Conservation (phyloP, 2,113 vertebrate genomes). For the Saccopteryx bilineata region DNA sequence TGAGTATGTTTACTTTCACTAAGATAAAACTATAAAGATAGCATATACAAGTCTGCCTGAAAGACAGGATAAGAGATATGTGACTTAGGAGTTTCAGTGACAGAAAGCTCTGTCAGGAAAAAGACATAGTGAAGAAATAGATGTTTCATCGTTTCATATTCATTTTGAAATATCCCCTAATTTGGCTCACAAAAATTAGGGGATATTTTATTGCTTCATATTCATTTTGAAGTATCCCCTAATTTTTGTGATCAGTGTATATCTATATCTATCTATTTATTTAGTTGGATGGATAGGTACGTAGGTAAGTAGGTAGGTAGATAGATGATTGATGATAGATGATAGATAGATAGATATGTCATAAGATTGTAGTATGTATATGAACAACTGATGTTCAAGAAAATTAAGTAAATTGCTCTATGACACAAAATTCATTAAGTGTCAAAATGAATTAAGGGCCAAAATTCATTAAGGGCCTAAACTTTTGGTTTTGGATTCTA, state of each 20-base stretch:
- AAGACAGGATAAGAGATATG: neutral
- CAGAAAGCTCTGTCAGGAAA: neutral
- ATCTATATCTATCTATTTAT: no score
- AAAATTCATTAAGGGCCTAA: neutral
- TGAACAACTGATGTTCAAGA: neutral
- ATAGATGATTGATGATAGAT: no score
- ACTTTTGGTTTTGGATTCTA: neutral
- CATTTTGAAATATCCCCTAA: no score
- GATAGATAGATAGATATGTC: neutral
- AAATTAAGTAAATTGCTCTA: neutral
- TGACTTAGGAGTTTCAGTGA: neutral
- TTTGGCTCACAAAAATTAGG: no score
- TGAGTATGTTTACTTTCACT: neutral
- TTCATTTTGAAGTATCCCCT: no score
- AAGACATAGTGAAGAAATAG: neutral
- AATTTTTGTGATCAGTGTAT: no score
- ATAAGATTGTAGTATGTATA: neutral
- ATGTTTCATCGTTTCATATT: no score
- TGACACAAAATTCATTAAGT: neutral
- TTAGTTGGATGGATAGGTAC: no score
- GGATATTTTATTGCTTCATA: no score
- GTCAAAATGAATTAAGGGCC: neutral
- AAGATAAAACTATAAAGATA: conserved; percentile 16
- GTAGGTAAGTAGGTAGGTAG: no score
- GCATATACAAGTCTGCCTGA: neutral